Base-by-base conservation (phyloP, 2,797 vertebrate species). In the Pogonophryne albipinna region DNA sequence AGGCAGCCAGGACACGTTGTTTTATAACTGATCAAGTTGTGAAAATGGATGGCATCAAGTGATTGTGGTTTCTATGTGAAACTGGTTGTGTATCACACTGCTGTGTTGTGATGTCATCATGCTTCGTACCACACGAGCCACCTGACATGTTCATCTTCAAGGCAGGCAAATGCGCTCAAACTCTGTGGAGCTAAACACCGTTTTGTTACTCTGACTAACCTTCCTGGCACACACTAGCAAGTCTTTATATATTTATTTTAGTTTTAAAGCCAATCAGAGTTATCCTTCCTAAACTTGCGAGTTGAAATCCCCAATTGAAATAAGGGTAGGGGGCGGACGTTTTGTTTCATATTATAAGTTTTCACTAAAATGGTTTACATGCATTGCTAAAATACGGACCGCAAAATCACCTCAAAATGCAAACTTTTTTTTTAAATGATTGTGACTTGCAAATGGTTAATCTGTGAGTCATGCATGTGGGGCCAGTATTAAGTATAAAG, bases 11-110 rank as follows among this genome's bases (percentile, higher is more conserved):
- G 27, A 27, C 27, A 27, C 4, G 27, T 27, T 27, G 27, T 27
- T 27, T 27, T 27, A 27, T 27, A 62, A n/a, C n/a, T 3, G 0
- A 46, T 52, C 3, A 66, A 31, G 50, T 17, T 68, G 62, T 58
- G 67, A 31, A 14, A 15, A 34, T 41, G 20, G 41, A 55, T 10
- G 41, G 61, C 52, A 55, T 57, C 56, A 67, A 19, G 19, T 34
- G 61, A 80, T 34, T 64, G 58, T 17, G 20, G 41, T 38, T 58
- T 10, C 44, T 20, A 1, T 72, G 75, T 83, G 75, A 83, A 70
- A 82, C 63, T 76, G 76, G 47, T 51, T 69, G 57, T 64, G 74
- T 38, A 61, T 27, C 58, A 51, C 41, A 63, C 45, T 56, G 44
- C 55, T 27, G 27, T 4, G 27, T 27, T 27, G 27, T 27, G 27